phyloP scores from a whole-genome alignment of 2,888 invertebrate genomes.

The Rhingia rostrata region DNA sequence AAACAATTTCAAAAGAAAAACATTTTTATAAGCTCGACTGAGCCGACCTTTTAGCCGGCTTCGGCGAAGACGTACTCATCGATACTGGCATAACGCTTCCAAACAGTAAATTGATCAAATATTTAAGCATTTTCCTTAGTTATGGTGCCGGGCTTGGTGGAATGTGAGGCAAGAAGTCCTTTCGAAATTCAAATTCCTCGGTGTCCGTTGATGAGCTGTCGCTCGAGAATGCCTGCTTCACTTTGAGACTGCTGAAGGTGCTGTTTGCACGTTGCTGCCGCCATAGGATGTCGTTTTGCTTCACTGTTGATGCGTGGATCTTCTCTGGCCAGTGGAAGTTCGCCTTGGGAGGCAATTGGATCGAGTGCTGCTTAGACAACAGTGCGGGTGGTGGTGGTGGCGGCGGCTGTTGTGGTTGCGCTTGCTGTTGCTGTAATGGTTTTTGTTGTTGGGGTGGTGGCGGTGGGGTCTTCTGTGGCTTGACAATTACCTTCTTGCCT shows the following conservation, averaged over 20 bases:
- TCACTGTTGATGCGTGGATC: constrained; percentile 82
- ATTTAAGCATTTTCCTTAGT: constrained; percentile 83
- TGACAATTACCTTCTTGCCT: constrained; percentile 65
- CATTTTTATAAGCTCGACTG: constrained; percentile 38
- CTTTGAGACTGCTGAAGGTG: constrained; percentile 73
- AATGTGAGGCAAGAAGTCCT: constrained; percentile 81
- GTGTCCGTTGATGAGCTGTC: constrained; percentile 82
- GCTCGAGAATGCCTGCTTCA: constrained; percentile 79
- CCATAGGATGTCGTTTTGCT: constrained; percentile 82
- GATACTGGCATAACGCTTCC: constrained; percentile 67
- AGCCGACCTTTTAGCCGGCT: constrained; percentile 52
- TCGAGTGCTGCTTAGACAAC: constrained; percentile 53
- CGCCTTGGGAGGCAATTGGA: constrained; percentile 57
- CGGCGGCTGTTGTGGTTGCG: constrained; percentile 49
- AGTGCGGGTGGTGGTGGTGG: constrained; percentile 71
- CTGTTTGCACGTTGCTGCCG: constrained; percentile 78
- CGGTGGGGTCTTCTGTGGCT: constrained; percentile 64
- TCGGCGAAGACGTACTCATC: constrained; percentile 42
- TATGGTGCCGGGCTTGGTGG: constrained; percentile 84
- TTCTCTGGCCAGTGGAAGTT: constrained; percentile 83
- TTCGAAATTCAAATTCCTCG: constrained; percentile 81
- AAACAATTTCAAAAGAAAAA: constrained; percentile 55
- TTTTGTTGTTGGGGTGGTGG: constrained; percentile 58
- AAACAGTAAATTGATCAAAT: constrained; percentile 82
- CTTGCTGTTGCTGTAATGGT: constrained; percentile 36